Base-by-base conservation (phyloP, 2,888 invertebrate genomes). In the Laspeyria flexula region DNA sequence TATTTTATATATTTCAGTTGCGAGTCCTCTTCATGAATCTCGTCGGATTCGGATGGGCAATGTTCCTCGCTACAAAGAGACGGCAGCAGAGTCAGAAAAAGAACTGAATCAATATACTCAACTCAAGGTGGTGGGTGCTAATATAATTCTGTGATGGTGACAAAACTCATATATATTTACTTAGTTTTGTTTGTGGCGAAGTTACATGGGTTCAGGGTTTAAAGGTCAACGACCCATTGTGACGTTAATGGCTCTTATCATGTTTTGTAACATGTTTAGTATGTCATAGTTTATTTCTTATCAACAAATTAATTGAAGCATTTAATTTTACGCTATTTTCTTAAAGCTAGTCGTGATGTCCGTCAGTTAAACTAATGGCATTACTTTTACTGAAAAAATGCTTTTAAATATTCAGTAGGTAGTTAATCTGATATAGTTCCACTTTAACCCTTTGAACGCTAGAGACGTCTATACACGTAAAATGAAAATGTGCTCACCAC, bases 1-100 rank as follows among this genome's bases (percentile, higher is more conserved):
- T 25, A 13, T 31, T 7, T 4, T 41, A 37, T 23, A 37, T 23
- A 4, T 52, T 52, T 2, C 88, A 96, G 96, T 84, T 97, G 44
- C 90, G 96, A 65, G 96, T 96, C n/a, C 86, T 96, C 9, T 93
- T 95, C 51, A 94, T 94, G 79, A 96, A 96, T 77, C 71, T 96
- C n/a, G 94, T 97, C 50, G 96, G 96, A 37, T 96, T 96, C 75
- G 93, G 96, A 65, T 97, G 96, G 96, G 94, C 95, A 0, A 94
- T 96, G 79, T 96, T 95, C 76, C 75, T 97, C 42, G 95, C 96
- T 1, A 93, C 94, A 54, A 95, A 95, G 76, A 93, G 96, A 71
- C 93, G 95, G 9, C 93, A 94, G 69, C 83, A 88, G 55, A 79
- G 68, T 50, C 81, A 85, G 65, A 89, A 81, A 65, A 90, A 88